A percentile compares a stretch with the other conserved stretches of the same genome.
phyloP scores from a whole-genome alignment of 1,140 invertebrate genomes.

The Calycopis cecrops region DNA sequence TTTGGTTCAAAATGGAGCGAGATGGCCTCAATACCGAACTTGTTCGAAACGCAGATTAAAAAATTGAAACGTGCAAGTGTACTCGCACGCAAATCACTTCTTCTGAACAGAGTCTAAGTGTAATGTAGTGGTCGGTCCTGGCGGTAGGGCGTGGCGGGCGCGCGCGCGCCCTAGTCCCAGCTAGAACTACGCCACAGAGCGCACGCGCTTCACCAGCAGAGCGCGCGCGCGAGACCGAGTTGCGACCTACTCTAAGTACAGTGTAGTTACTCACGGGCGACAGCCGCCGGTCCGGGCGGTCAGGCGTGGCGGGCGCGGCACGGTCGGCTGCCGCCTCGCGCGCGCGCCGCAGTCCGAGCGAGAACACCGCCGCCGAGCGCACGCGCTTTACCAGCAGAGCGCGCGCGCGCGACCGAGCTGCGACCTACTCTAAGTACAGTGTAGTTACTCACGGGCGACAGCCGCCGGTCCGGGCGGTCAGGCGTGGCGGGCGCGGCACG shows the following conservation, averaged over 20 bases:
- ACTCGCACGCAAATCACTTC: too few relatives aligned
- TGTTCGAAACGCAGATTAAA: too few relatives aligned
- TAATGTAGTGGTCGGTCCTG: constrained; percentile 34
- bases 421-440: not conserved
- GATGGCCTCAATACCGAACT: too few relatives aligned
- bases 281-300: constrained; percentile 41
- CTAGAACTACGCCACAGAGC: constrained; percentile 88
- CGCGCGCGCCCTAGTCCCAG: constrained; percentile 84
- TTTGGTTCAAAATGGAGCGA: too few relatives aligned
- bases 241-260: not conserved
- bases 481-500: constrained; percentile 23
- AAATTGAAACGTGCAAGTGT: too few relatives aligned
- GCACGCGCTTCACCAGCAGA: constrained; percentile 85
- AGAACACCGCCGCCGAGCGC: constrained; percentile 88
- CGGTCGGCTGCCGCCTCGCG: constrained; percentile 81
- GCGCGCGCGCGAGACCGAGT: constrained; percentile 78
- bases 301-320: constrained; percentile 26
- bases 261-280: not conserved
- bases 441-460: not conserved
- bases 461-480: constrained; percentile 42
- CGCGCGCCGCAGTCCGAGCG: constrained; percentile 84
- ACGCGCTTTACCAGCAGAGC: constrained; percentile 87
- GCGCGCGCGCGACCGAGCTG: constrained; percentile 74
- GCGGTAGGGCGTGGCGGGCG: constrained; percentile 31
- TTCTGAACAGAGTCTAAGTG: not conserved